Conservation (phyloP, 2,797 vertebrate species). For the Intellagama lesueurii region DNA sequence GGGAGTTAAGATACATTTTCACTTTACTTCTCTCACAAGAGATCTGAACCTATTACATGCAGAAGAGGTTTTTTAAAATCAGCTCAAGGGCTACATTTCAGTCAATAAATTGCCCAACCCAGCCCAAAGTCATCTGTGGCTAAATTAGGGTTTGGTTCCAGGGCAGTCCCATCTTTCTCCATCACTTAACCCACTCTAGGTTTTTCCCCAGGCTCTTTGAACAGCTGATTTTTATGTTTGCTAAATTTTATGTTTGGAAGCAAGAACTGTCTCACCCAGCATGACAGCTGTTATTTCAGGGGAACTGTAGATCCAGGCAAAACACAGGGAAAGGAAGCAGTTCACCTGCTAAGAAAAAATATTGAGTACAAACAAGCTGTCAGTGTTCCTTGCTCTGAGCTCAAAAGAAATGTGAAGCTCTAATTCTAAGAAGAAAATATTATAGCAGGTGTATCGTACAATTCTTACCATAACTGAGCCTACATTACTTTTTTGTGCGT, state of each 20-base stretch:
- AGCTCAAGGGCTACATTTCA: neutral
- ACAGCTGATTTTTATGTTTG: neutral
- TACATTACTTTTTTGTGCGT: constrained; percentile 15
- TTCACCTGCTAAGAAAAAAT: neutral
- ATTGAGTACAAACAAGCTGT: neutral
- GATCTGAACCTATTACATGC: neutral
- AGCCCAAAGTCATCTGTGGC: neutral
- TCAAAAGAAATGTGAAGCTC: neutral
- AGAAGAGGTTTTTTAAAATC: neutral
- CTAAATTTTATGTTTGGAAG: neutral
- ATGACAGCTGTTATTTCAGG: neutral
- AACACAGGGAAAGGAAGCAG: neutral
- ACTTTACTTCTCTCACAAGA: neutral
- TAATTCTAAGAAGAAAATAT: neutral
- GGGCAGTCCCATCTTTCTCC: neutral
- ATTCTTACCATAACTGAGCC: neutral
- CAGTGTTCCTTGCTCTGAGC: neutral
- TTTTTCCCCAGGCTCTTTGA: neutral
- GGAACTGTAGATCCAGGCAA: neutral
- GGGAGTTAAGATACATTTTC: too few species aligned
- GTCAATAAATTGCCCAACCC: neutral
- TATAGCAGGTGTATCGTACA: neutral
- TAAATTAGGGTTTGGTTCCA: neutral
- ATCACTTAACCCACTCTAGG: neutral
- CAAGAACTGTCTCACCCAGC: neutral